Evolutionary conservation across 2,888 invertebrate species (phyloP), one percentile per base, ranked within the genome.

Genomic region (Hoplodrina blanda): DNA sequence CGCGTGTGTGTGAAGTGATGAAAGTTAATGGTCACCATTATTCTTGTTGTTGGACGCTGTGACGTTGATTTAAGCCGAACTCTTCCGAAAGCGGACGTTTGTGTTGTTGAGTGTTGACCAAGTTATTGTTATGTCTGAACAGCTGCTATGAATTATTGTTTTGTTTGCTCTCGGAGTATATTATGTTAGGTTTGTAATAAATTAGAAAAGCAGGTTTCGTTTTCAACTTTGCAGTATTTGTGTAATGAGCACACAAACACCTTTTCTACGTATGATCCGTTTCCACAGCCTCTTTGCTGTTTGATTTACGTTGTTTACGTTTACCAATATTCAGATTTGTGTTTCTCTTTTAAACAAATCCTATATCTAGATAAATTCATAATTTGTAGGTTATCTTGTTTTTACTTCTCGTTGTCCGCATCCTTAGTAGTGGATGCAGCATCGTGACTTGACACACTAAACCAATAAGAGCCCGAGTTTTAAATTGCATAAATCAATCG

Each of bases 381-480:
- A 0, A 44, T 62, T 69, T 4, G 3, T 19, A 13, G 0, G 41
- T 49, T 41, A 17, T 50, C 17, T 46, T 19, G 25, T 33, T 44
- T 46, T 55, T 44, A 19, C 1, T 20, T 65, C 33, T 50, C 30
- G 15, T 63, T 15, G 8, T 11, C 33, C 25, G 33, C 25, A 69
- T 78, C 59, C 62, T 33, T 81, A 66, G 75, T 79, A 82, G 70
- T 69, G 75, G 80, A 52, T 37, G 10, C 50, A 65, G 37, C 64
- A 68, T 80, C 72, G 82, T 83, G 80, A 80, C 85, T 77, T 84
- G 82, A 84, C 85, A 82, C 66, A 82, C 71, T 79, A 71, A 84
- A 82, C 74, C 68, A 82, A 82, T 74, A 79, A 74, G 52, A 71
- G 62, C 67, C 52, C 55, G 57, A 74, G 80, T 80, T 79, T 79